A percentile compares a stretch with the other conserved stretches of the same genome.
Conservation (phyloP, 2,113 vertebrate genomes). For the Syngnathus scovelli region DNA sequence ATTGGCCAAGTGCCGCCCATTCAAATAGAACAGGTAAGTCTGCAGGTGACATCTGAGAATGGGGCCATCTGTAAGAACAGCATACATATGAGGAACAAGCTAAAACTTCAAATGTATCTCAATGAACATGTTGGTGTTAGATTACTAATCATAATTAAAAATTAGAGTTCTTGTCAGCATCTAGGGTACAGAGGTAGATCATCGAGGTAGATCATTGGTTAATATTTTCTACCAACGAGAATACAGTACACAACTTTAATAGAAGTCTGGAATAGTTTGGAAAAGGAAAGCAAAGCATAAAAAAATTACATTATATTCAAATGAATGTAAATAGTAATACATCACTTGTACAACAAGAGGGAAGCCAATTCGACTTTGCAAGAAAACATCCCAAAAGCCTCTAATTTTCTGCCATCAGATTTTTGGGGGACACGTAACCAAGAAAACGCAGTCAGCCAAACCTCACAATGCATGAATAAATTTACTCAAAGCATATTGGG, state of each 20-base stretch:
- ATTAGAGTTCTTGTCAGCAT: neutral
- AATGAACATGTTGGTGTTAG: neutral
- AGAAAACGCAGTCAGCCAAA: neutral
- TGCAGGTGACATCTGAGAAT: neutral
- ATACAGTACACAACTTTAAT: neutral
- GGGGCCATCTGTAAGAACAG: neutral
- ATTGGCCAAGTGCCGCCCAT: neutral
- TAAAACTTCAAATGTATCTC: neutral
- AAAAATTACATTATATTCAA: neutral
- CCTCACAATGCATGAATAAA: neutral
- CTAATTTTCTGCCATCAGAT: neutral
- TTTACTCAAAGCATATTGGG: neutral
- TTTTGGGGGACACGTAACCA: neutral
- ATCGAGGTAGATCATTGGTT: neutral
- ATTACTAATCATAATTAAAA: neutral
- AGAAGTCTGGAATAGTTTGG: neutral
- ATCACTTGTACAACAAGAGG: neutral
- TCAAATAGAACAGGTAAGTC: neutral
- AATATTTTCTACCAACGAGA: too few species aligned
- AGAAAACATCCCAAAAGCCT: neutral
- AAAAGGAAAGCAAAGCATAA: neutral
- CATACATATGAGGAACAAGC: neutral
- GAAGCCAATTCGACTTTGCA: neutral
- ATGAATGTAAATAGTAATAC: neutral
- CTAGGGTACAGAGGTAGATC: neutral